Base-by-base conservation (phyloP, 2,888 invertebrate genomes). In the Scrobipalpa atriplicella region DNA sequence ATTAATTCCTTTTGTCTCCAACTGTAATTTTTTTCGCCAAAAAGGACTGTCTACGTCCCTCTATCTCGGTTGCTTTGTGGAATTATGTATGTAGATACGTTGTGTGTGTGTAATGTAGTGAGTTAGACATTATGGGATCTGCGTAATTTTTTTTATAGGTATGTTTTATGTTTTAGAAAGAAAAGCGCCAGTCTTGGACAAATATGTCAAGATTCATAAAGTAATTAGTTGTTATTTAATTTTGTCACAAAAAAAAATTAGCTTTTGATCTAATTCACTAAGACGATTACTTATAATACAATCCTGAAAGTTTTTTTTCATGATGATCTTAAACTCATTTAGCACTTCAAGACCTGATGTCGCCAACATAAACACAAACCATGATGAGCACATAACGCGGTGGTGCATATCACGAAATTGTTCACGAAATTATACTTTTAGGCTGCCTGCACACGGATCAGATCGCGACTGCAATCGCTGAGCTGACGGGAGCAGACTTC, bases 401-500 rank as follows among this genome's bases (percentile, higher is more conserved):
- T 29, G 47, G 47, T n/a, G 13, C n/a, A 29, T 16, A 47, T n/a
- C 10, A 58, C 36, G 36, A 21, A 36, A 58, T 61, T 67, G 43
- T 56, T 66, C 8, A 16, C 58, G 13, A 61, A n/a, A 61, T 47
- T 65, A 65, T 65, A 29, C 38, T 62, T 62, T 62, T 62, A 43
- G 62, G 62, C 43, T 62, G 21, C 13, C n/a, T 3, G 43, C 38
- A 64, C 64, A 56, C 47, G 71, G 73, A 78, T 76, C 75, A 77
- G 77, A 80, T 79, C 81, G 81, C 81, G 84, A 84, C 85, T 87
- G 83, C 85, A 84, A 83, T 85, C 83, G 84, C 75, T 69, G 77
- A 79, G 78, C 85, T 87, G 89, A 86, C 88, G 83, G 75, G 75
- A 69, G 71, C 89, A 87, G 85, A 84, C 86, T 78, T 81, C 78